Conservation (phyloP, 1,140 invertebrate genomes). For the Idris sp. region DNA sequence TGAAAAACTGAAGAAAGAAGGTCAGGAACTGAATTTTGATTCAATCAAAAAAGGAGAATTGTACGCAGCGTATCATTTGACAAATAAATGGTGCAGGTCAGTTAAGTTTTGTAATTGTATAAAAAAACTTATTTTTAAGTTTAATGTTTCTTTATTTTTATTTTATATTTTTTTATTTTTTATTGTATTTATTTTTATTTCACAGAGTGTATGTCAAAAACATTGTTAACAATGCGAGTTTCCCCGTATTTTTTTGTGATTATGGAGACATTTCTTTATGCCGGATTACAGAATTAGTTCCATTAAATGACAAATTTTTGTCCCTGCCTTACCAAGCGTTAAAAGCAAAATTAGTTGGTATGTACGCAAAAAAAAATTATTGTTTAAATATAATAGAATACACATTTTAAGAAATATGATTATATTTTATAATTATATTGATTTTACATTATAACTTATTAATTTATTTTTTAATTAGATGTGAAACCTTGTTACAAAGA, state of each 20-base stretch:
- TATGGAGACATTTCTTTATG: constrained; percentile 78
- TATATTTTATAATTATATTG: no score
- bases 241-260: constrained; percentile 80
- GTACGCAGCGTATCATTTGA: constrained; percentile 79
- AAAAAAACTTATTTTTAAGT: not conserved
- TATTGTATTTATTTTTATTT: not conserved
- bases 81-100: constrained; percentile 81
- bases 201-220: constrained; percentile 73
- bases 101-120: no score
- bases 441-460: not conserved
- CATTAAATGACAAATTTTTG: constrained; percentile 75
- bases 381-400: no score
- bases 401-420: no score
- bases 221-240: constrained; percentile 71
- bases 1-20: constrained; percentile 68
- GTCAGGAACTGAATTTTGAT: constrained; percentile 49
- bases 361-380: constrained; percentile 33
- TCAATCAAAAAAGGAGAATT: constrained; percentile 76
- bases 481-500: constrained; percentile 33
- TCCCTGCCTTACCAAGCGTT: constrained; percentile 80
- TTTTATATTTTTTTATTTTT: no score
- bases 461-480: constrained; percentile 8
- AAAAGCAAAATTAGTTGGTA: constrained; percentile 79
- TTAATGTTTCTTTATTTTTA: not conserved
- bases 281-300: constrained; percentile 72